phyloP scores from a whole-genome alignment of 2,113 vertebrate genomes.

The Apodemus sylvaticus region DNA sequence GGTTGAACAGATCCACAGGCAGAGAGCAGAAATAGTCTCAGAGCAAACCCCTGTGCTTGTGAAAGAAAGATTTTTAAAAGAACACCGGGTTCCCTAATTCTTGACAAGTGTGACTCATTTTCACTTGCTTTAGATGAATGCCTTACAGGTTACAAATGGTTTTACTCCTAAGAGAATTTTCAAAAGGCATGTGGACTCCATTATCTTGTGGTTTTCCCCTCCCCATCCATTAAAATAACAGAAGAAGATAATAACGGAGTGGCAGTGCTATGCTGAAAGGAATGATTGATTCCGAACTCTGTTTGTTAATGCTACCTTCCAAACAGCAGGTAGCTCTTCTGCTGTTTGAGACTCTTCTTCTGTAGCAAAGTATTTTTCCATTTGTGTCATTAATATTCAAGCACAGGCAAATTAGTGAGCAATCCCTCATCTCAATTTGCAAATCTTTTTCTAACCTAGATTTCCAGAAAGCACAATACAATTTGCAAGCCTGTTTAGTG shows the following conservation, averaged over 20 bases:
- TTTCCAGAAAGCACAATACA: slow-evolving; percentile 46
- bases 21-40: slow-evolving; percentile 2
- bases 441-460: slow-evolving; percentile 62
- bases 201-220: slow-evolving; percentile 54
- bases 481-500: slow-evolving; percentile 40
- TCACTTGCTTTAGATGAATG: slow-evolving; percentile 71
- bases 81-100: slow-evolving; percentile 53
- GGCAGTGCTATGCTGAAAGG: slow-evolving; percentile 2
- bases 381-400: slow-evolving; percentile 66
- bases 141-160: slow-evolving; percentile 72
- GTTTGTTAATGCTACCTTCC: slow-evolving; percentile 32
- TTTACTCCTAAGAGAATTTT: slow-evolving; percentile 66
- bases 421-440: slow-evolving; percentile 53
- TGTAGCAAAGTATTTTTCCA: slow-evolving; percentile 20
- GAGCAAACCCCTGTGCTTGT: slow-evolving; percentile 33
- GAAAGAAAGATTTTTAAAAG: slow-evolving; percentile 59
- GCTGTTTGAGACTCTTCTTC: neutral
- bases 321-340: neutral
- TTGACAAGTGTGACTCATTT: slow-evolving; percentile 64
- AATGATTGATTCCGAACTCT: slow-evolving; percentile 42
- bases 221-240: slow-evolving; percentile 54
- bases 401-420: neutral
- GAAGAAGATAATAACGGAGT: slow-evolving; percentile 44
- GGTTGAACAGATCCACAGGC: neutral
- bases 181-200: slow-evolving; percentile 60